Percentiles rank a stretch among this genome's conserved stretches.
Conservation (phyloP, 2,797 vertebrate species). For the Hydrophis major region DNA sequence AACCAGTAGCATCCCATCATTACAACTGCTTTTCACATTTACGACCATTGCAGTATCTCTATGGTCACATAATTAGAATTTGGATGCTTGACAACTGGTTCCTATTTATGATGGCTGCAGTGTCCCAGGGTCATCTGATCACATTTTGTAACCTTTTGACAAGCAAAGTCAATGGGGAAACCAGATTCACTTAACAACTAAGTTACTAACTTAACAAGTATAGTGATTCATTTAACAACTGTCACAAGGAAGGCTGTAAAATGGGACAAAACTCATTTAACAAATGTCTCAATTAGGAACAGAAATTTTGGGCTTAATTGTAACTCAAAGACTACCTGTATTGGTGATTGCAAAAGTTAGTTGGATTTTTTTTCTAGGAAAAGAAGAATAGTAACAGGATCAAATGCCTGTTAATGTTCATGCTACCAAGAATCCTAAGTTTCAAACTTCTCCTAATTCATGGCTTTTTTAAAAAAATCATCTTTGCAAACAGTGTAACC, state of each 20-base stretch:
- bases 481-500: neutral
- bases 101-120: neutral
- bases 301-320: neutral
- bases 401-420: neutral
- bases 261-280: neutral
- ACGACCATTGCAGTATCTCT: neutral
- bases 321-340: neutral
- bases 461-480: neutral
- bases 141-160: neutral
- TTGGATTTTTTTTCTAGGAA: neutral
- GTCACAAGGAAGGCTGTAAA: neutral
- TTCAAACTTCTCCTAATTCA: neutral
- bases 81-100: neutral
- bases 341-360: neutral
- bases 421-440: neutral
- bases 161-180: neutral
- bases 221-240: neutral
- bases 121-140: neutral
- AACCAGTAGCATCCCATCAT: no score
- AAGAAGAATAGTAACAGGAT: neutral
- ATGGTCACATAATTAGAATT: neutral
- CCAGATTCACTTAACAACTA: neutral
- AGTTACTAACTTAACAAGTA: neutral
- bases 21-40: neutral
- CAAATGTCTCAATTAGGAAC: neutral